Percentiles rank a stretch among this genome's conserved stretches.
Conservation (phyloP, 2,113 vertebrate genomes). For the Meriones unguiculatus region DNA sequence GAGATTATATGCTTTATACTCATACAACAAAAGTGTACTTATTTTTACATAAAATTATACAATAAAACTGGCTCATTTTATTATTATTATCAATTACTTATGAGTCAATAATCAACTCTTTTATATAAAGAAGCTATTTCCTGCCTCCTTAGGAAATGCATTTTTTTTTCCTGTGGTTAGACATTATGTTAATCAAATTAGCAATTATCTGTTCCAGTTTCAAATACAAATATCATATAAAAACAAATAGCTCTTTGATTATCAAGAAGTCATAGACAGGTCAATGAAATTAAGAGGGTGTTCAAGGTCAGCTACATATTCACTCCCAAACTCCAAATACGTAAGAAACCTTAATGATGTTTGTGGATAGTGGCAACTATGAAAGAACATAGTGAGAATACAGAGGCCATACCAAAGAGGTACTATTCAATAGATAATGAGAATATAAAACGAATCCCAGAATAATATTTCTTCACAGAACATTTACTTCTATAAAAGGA, state of each 20-base stretch:
- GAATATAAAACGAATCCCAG: background rate
- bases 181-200: constrained; percentile 75
- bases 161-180: constrained; percentile 37
- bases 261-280: constrained; percentile 73
- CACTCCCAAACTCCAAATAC: constrained; percentile 41
- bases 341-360: constrained; percentile 50
- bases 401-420: background rate
- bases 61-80: constrained; percentile 25
- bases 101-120: constrained; percentile 38
- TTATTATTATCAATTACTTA: constrained; percentile 32
- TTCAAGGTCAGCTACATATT: constrained; percentile 8
- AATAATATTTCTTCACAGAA: background rate
- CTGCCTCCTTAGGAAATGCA: constrained; percentile 29
- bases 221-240: constrained; percentile 57
- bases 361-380: background rate
- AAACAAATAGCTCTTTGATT: constrained; percentile 68
- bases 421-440: constrained; percentile 1
- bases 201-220: constrained; percentile 59
- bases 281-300: constrained; percentile 62
- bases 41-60: constrained; percentile 49
- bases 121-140: constrained; percentile 61
- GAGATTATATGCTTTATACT: background rate
- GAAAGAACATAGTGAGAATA: background rate
- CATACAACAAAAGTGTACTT: background rate
- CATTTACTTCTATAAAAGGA: background rate